Percentiles rank a stretch among this genome's conserved stretches.
Conservation (phyloP, 2,888 invertebrate genomes). For the Gerris lacustris region DNA sequence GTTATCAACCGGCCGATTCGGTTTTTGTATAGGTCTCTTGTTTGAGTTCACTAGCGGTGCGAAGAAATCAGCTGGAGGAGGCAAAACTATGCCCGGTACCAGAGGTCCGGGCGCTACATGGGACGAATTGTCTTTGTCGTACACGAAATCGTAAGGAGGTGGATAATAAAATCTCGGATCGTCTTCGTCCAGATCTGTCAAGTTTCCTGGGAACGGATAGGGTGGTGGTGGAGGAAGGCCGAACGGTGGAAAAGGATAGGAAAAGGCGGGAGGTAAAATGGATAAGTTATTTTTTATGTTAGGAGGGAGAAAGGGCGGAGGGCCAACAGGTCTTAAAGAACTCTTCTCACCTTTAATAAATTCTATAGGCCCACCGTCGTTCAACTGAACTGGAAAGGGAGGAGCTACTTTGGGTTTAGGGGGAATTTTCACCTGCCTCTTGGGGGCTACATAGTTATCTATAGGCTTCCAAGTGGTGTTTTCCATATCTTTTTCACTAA, state of each 20-base stretch:
- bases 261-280: slow-evolving; percentile 33
- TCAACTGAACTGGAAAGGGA: slow-evolving; percentile 84
- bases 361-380: slow-evolving; percentile 73
- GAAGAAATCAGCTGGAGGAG: slow-evolving; percentile 80
- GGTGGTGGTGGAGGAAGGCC: slow-evolving; percentile 53
- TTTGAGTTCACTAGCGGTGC: slow-evolving; percentile 42
- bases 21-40: slow-evolving; percentile 33
- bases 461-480: slow-evolving; percentile 57
- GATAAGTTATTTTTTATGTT: slow-evolving; percentile 11
- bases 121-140: slow-evolving; percentile 62
- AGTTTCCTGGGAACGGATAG: slow-evolving; percentile 45
- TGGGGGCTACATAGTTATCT: slow-evolving; percentile 70
- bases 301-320: slow-evolving; percentile 34
- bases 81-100: slow-evolving; percentile 76
- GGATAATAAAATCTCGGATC: slow-evolving; percentile 85
- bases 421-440: slow-evolving; percentile 73
- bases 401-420: slow-evolving; percentile 72
- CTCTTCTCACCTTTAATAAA: slow-evolving; percentile 65
- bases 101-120: slow-evolving; percentile 69
- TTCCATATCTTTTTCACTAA: slow-evolving; percentile 32
- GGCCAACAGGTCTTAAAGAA: slow-evolving; percentile 44
- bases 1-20: slow-evolving; percentile 38
- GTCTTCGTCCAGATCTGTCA: slow-evolving; percentile 73
- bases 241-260: slow-evolving; percentile 37
- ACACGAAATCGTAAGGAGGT: slow-evolving; percentile 79